phyloP scores from a whole-genome alignment of 2,113 vertebrate species.

The Aix galericulata region DNA sequence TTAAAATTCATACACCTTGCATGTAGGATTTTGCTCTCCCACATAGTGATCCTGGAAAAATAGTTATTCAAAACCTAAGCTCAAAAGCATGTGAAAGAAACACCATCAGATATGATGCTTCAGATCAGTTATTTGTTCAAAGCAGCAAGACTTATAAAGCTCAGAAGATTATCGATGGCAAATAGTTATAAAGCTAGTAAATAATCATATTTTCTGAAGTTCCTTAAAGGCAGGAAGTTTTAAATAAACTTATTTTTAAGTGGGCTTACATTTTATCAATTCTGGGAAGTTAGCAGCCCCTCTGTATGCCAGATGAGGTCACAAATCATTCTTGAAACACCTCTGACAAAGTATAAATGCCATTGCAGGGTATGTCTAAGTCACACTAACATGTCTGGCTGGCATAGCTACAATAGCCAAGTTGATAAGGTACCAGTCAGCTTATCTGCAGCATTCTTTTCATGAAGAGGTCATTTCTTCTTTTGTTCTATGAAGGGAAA shows the following conservation, averaged over 20 bases:
- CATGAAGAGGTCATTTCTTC: conserved; percentile 72
- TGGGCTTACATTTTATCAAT: conserved; percentile 29
- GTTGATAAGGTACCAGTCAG: conserved; percentile 73
- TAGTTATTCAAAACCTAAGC: background rate
- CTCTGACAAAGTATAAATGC: conserved; percentile 71
- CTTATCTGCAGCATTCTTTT: conserved; percentile 78
- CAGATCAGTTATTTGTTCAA: background rate
- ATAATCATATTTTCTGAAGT: background rate
- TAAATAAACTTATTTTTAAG: background rate
- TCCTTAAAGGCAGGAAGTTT: conserved; percentile 1
- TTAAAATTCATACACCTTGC: background rate
- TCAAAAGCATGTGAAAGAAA: background rate
- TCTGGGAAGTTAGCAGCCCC: conserved; percentile 43
- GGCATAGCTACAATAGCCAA: conserved; percentile 52
- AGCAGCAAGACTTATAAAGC: background rate
- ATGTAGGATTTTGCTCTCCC: background rate
- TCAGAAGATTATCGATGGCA: background rate
- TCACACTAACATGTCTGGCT: conserved; percentile 68
- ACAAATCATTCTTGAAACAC: conserved; percentile 75
- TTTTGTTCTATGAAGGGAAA: conserved; percentile 64
- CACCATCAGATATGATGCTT: background rate
- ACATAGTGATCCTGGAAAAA: background rate
- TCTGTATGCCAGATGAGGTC: conserved; percentile 74
- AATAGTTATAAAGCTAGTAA: background rate
- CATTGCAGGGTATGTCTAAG: conserved; percentile 63